Evolutionary conservation across 2,797 vertebrate genomes (phyloP), one percentile per base, ranked within the genome.

Genomic region (Pitangus sulphuratus): DNA sequence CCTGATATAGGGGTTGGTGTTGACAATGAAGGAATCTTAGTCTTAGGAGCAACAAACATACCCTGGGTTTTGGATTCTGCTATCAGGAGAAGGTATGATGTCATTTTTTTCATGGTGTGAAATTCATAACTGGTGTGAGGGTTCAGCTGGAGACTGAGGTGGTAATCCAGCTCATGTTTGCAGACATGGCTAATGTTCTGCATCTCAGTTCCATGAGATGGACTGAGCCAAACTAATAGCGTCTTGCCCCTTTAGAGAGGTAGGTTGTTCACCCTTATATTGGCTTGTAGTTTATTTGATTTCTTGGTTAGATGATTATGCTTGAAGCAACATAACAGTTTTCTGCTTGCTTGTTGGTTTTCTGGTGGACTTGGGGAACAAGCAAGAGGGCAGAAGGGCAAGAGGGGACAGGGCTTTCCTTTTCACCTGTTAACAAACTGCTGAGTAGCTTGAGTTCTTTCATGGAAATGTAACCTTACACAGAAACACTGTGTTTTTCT

Each of bases 31-130:
- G 99, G 99, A 62, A 99, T 99, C 94, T 98, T 99, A 96, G 99
- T 99, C 86, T 98, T 99, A n/a, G 99, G 99, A 87, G 99, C 99
- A 19, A 99, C 99, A 97, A 99, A 99, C 95, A 99, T 99, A 97
- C 99, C 99, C 2, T 99, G 99, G 99, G 99, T 99, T 93, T 98
- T 99, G 84, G 99, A 99, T 97, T 99, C 99, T 85, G 99, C 99
- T 93, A 99, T 99, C 97, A 99, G 99, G 88, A 99, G 99, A 98
- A 98, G 99, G 99, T 99, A 98, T 89, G 91, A 62, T 87, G 78
- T 21, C 6, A 2, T 45, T 44, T 68, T 50, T 70, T 61, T 77
- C 25, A 8, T 28, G 6, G 7, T 71, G 8, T 62, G 54, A 57
- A 65, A 25, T 84, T 69, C 4, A 2, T 24, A 75, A 0, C 11